Evolutionary conservation across 2,888 invertebrate genomes (phyloP).

Genomic region (Tipula confusa): DNA sequence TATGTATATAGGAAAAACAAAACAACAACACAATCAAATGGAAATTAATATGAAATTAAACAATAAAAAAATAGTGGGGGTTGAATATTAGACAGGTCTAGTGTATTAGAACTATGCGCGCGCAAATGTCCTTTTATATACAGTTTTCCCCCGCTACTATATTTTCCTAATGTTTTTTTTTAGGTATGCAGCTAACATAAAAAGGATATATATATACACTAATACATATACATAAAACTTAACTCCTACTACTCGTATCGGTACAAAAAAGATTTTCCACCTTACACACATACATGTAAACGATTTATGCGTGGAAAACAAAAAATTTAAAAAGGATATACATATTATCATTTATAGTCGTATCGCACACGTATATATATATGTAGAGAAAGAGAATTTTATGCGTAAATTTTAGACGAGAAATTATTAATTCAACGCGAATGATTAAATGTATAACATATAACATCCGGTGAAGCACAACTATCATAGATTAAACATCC

Average conservation of each 20-base stretch:
- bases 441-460: neutral
- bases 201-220: neutral
- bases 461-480: neutral
- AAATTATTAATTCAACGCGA: neutral
- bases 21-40: neutral
- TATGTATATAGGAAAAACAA: neutral
- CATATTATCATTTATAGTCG: neutral
- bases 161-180: neutral
- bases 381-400: neutral
- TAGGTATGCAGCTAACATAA: neutral
- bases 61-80: neutral
- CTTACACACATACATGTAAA: neutral
- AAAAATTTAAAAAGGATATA: neutral
- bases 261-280: neutral
- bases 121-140: conserved; percentile 20
- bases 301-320: neutral
- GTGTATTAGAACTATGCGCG: neutral
- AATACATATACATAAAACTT: neutral
- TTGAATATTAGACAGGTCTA: neutral
- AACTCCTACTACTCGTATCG: neutral
- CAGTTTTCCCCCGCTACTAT: neutral
- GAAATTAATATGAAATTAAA: conserved; percentile 25
- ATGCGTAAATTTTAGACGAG: neutral
- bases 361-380: neutral
- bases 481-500: conserved; percentile 25